These are phyloP conservation scores for Microcebus griseorufus DNA, from an alignment of 2,113 vertebrate species.

Conservation along the genomic window DNA sequence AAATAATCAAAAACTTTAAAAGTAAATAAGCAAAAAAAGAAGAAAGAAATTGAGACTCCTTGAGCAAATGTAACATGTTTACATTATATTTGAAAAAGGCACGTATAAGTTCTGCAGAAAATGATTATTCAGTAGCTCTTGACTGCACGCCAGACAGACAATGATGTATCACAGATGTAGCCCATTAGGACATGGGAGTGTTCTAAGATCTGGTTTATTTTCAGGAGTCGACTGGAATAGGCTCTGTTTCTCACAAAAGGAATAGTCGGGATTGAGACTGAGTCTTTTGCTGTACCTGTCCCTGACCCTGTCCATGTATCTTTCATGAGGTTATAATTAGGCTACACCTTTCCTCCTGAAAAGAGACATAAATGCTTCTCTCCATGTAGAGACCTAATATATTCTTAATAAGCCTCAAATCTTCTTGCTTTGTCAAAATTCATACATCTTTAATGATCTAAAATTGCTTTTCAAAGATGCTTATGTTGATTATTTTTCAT, in stretches of 20 bases:
- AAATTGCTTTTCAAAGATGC: conserved; percentile 67
- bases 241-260: background rate
- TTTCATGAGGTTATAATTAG: background rate
- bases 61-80: background rate
- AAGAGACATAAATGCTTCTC: background rate
- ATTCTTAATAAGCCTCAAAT: conserved; percentile 63
- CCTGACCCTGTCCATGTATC: background rate
- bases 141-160: background rate
- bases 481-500: conserved; percentile 65
- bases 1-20: background rate
- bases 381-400: conserved; percentile 27
- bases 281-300: background rate
- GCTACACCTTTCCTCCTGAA: background rate
- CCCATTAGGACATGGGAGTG: background rate
- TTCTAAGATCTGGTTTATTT: background rate
- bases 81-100: background rate
- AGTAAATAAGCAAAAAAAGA: background rate
- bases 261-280: background rate
- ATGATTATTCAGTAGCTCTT: background rate
- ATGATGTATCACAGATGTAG: rapidly evolving
- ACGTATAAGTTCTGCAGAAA: background rate
- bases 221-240: background rate
- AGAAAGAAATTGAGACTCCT: background rate
- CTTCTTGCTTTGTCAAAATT: conserved; percentile 66
- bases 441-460: conserved; percentile 70